These are phyloP conservation scores for Barnardius zonarius DNA, from an alignment of 2,113 vertebrate genomes.

Conservation along the genomic window DNA sequence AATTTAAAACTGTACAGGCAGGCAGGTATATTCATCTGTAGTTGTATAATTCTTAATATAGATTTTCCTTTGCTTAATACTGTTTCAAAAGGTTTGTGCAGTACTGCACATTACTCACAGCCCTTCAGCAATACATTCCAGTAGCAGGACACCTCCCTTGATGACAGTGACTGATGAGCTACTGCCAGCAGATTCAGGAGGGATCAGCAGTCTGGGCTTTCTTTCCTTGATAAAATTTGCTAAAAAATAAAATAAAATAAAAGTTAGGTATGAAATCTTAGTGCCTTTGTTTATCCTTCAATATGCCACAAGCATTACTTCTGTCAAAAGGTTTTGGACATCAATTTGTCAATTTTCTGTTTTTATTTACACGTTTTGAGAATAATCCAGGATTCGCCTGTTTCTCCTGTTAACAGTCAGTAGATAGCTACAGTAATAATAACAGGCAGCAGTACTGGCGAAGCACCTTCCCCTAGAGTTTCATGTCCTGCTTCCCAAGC, in stretches of 20 bases:
- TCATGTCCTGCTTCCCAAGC: not conserved
- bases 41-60: not conserved
- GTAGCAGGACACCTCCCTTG: conserved; percentile 83
- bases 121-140: conserved; percentile 95
- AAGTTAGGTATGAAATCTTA: not conserved
- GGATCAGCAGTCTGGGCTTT: conserved; percentile 83
- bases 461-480: not conserved
- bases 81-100: not conserved
- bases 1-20: not conserved
- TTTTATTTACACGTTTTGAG: not conserved
- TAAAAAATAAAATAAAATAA: conserved; percentile 41
- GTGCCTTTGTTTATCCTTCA: not conserved
- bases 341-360: fast-evolving
- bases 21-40: not conserved
- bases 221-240: conserved; percentile 88
- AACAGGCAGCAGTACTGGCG: not conserved
- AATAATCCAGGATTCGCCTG: not conserved
- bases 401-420: not conserved
- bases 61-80: not conserved
- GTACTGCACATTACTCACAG: conserved; percentile 82
- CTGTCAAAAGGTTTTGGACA: not conserved
- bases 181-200: conserved; percentile 72
- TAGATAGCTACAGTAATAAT: not conserved
- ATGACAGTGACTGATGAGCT: conserved; percentile 77
- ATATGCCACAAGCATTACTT: not conserved